Percentiles rank a stretch among this genome's conserved stretches.
Evolutionary conservation across 2,888 invertebrate genomes (phyloP).

Genomic region (Corbicula japonica): DNA sequence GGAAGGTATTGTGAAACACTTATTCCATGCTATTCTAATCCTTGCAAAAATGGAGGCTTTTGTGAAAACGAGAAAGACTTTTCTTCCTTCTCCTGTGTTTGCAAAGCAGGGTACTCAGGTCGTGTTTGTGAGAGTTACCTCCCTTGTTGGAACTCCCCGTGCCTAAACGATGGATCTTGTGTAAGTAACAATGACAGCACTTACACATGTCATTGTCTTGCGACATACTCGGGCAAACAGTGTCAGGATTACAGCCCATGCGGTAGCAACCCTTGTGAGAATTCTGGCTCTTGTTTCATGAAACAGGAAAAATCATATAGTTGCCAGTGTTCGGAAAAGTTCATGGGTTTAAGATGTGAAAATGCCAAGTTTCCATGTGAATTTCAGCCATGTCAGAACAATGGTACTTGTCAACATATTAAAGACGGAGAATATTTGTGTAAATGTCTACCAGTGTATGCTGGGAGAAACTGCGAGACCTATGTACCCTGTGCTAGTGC

Average conservation of each 20-base stretch:
- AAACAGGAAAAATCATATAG: constrained; percentile 51
- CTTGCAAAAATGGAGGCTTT: constrained; percentile 66
- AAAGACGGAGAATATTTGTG: constrained; percentile 56
- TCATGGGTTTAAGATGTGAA: constrained; percentile 69
- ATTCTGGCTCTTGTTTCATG: constrained; percentile 62
- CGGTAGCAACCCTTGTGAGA: constrained; percentile 69
- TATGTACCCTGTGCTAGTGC: constrained; percentile 59
- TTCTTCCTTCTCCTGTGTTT: constrained; percentile 65
- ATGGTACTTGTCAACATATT: constrained; percentile 62
- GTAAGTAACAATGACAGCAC: constrained; percentile 56
- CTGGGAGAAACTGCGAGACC: constrained; percentile 67
- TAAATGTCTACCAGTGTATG: constrained; percentile 61
- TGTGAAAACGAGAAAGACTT: constrained; percentile 51
- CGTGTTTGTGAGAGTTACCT: constrained; percentile 69
- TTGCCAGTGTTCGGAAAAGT: constrained; percentile 64
- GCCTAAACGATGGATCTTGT: constrained; percentile 83
- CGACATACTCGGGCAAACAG: constrained; percentile 67
- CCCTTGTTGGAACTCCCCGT: constrained; percentile 71
- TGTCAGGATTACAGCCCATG: constrained; percentile 67
- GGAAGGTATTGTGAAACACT: constrained; percentile 69
- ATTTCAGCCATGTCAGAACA: constrained; percentile 78
- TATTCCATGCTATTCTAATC: constrained; percentile 63
- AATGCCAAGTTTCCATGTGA: constrained; percentile 73
- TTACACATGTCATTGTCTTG: constrained; percentile 71
- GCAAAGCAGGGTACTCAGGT: constrained; percentile 68